Percentiles rank a stretch among this genome's conserved stretches.
phyloP scores from a whole-genome alignment of 2,888 invertebrate genomes.

The Onthophagus sagittarius region DNA sequence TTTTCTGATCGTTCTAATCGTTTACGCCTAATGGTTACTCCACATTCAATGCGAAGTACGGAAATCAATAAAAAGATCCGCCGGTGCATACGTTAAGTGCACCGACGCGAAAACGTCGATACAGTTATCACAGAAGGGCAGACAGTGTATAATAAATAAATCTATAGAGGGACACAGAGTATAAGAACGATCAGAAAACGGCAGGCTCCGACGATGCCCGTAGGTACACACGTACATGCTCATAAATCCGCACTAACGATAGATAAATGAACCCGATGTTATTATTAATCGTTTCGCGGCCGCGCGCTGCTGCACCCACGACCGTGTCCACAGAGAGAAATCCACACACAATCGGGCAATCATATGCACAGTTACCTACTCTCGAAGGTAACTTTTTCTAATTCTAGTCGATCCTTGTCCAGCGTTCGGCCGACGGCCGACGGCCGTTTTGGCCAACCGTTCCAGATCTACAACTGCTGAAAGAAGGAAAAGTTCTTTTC shows the following conservation, averaged over 20 bases:
- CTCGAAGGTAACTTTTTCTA: background rate
- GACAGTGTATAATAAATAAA: background rate
- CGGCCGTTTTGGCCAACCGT: background rate
- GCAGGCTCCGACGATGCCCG: conserved; percentile 2
- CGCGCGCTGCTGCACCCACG: conserved; percentile 33
- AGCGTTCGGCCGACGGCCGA: too few species aligned
- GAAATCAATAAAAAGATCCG: background rate
- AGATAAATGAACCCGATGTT: conserved; percentile 13
- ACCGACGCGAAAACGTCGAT: background rate
- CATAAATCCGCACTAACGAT: conserved; percentile 4
- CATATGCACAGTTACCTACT: conserved; percentile 28
- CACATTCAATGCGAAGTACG: background rate
- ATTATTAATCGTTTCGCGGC: conserved; percentile 11
- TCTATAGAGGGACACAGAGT: background rate
- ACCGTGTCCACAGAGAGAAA: conserved; percentile 20
- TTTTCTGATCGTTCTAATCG: background rate
- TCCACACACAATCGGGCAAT: conserved; percentile 33
- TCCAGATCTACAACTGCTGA: background rate
- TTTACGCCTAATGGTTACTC: background rate
- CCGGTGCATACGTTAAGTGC: background rate
- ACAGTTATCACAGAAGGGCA: background rate
- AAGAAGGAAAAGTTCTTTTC: background rate
- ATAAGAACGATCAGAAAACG: background rate
- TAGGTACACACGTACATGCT: conserved; percentile 4
- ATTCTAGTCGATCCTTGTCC: background rate